phyloP scores from a whole-genome alignment of 1,140 invertebrate species.

The Psilanteris sp. region DNA sequence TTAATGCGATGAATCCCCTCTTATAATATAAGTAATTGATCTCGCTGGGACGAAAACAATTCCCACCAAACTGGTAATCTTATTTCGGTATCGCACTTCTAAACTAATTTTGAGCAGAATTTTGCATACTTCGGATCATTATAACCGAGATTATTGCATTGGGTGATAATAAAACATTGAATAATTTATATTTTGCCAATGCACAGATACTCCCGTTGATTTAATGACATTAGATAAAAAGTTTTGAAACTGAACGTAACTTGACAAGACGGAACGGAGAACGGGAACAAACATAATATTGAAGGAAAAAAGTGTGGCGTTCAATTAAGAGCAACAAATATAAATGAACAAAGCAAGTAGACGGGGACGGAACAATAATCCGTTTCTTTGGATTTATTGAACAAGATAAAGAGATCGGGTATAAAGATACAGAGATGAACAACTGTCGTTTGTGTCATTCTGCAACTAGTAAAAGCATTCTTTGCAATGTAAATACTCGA shows the following conservation, averaged over 20 bases:
- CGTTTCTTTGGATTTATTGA: constrained; percentile 33
- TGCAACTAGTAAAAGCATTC: constrained; percentile 49
- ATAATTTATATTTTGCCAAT: too few relatives aligned
- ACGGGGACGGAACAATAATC: constrained; percentile 12
- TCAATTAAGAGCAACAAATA: constrained; percentile 18
- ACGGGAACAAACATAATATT: too few relatives aligned
- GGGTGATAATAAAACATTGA: too few relatives aligned
- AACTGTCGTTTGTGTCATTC: constrained; percentile 52
- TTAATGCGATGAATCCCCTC: too few relatives aligned
- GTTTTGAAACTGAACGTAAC: neutral
- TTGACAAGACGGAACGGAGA: too few relatives aligned
- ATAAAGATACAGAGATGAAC: constrained; percentile 47
- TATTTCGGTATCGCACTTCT: too few relatives aligned
- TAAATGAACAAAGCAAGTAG: too few relatives aligned
- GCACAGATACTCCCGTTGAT: too few relatives aligned
- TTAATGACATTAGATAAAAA: constrained; percentile 4
- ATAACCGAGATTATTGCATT: too few relatives aligned
- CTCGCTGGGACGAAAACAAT: constrained; percentile 32
- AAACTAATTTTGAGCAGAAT: constrained; percentile 40
- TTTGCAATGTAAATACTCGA: constrained; percentile 55
- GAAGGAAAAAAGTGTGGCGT: too few relatives aligned
- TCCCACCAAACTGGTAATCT: constrained; percentile 68
- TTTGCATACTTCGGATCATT: too few relatives aligned
- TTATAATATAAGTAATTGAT: too few relatives aligned
- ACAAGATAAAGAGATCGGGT: constrained; percentile 40